A percentile compares a stretch with the other conserved stretches of the same genome.
Evolutionary conservation across 2,797 vertebrate genomes (phyloP).

Genomic region (Lepus townsendii): DNA sequence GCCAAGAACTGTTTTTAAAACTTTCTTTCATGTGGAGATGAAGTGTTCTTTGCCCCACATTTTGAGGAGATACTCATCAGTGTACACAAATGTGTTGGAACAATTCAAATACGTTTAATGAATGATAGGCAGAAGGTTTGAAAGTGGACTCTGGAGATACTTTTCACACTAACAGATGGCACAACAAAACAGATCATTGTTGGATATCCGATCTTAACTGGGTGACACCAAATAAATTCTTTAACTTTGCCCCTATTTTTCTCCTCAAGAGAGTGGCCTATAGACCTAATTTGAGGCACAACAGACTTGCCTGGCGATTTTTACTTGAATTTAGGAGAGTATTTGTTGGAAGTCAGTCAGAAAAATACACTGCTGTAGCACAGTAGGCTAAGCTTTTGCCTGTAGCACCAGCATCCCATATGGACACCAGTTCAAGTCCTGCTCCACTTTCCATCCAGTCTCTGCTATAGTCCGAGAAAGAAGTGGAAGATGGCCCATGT

Average conservation of each 20-base stretch:
- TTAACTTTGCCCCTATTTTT: background rate
- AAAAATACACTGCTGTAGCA: background rate
- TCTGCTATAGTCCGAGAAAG: no score
- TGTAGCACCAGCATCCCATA: no score
- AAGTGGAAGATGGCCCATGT: no score
- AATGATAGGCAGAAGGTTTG: background rate
- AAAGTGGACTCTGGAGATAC: background rate
- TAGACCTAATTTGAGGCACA: background rate
- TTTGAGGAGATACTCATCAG: background rate
- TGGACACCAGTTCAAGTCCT: no score
- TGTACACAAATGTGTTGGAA: background rate
- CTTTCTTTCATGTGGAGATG: background rate
- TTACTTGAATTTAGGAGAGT: background rate
- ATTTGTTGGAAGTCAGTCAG: background rate
- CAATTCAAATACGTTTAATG: background rate
- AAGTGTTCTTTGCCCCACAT: background rate
- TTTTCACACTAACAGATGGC: background rate
- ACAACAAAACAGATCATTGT: background rate
- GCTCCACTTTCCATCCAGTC: no score
- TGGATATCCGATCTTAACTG: background rate
- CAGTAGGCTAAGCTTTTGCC: no score
- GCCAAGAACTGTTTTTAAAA: background rate
- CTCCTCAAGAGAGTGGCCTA: background rate
- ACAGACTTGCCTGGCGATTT: background rate
- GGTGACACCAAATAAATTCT: background rate